phyloP scores from a whole-genome alignment of 2,113 vertebrate genomes.

The Phrynocephalus versicolor region DNA sequence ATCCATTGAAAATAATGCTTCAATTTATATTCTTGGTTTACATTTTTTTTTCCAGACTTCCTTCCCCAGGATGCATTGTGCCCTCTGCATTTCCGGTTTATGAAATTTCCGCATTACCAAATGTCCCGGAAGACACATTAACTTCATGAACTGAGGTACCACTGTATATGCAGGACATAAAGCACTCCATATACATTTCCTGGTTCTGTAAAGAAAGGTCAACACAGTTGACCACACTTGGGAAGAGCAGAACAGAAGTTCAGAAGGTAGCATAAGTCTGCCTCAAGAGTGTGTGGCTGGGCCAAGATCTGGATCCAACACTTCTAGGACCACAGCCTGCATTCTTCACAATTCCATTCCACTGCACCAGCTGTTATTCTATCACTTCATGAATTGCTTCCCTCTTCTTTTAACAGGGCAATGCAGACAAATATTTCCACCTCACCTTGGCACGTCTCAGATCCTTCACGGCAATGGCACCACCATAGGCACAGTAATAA shows the following conservation, averaged over 20 bases:
- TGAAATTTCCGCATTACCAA: no score
- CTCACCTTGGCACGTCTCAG: slow-evolving; percentile 75
- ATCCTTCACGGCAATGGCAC: slow-evolving; percentile 84
- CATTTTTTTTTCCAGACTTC: no score
- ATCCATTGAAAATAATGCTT: no score
- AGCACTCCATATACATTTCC: not conserved
- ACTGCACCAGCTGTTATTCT: not conserved
- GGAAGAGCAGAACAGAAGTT: not conserved
- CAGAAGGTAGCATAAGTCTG: not conserved
- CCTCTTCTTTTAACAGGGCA: slow-evolving; percentile 63
- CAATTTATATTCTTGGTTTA: no score
- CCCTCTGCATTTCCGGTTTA: no score
- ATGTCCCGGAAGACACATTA: no score
- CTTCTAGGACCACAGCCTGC: not conserved
- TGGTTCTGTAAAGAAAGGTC: not conserved
- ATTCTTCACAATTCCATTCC: no score
- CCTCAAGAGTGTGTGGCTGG: not conserved
- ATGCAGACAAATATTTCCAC: slow-evolving; percentile 74
- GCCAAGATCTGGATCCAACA: not conserved
- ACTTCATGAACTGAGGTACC: no score
- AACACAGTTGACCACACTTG: not conserved
- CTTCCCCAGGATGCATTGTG: no score
- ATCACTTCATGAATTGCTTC: not conserved
- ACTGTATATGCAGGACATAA: no score
- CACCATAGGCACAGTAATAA: slow-evolving; percentile 79